Evolutionary conservation across 2,113 vertebrate genomes (phyloP).

Genomic region (Malurus elegans): DNA sequence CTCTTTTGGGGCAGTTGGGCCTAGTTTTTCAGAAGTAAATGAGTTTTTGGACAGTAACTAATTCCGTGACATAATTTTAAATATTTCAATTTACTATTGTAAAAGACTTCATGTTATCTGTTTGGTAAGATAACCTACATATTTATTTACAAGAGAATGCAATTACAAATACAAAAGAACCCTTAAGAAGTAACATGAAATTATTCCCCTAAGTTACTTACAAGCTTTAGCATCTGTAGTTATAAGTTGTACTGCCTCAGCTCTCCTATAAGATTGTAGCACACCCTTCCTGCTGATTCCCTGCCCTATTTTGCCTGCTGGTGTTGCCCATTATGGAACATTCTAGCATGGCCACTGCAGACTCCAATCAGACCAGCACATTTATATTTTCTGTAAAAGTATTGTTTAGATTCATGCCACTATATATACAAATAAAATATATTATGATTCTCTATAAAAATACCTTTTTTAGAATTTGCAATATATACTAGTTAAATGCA

Average conservation of each 20-base stretch:
- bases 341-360: background rate
- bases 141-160: background rate
- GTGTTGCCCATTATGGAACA: background rate
- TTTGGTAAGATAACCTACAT: background rate
- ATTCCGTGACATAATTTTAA: background rate
- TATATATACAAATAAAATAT: background rate
- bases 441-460: background rate
- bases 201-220: constrained; percentile 2
- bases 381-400: background rate
- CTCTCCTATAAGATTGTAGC: background rate
- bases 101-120: background rate
- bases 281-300: background rate
- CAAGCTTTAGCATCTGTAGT: background rate
- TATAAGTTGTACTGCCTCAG: background rate
- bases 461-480: background rate
- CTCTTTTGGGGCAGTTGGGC: background rate
- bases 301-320: background rate
- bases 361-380: background rate
- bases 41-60: background rate
- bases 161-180: constrained; percentile 10
- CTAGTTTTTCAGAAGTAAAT: background rate
- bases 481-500: background rate
- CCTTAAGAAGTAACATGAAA: background rate
- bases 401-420: background rate
- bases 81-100: background rate